Conservation (phyloP, 2,113 vertebrate genomes). For the Myotis brandtii region DNA sequence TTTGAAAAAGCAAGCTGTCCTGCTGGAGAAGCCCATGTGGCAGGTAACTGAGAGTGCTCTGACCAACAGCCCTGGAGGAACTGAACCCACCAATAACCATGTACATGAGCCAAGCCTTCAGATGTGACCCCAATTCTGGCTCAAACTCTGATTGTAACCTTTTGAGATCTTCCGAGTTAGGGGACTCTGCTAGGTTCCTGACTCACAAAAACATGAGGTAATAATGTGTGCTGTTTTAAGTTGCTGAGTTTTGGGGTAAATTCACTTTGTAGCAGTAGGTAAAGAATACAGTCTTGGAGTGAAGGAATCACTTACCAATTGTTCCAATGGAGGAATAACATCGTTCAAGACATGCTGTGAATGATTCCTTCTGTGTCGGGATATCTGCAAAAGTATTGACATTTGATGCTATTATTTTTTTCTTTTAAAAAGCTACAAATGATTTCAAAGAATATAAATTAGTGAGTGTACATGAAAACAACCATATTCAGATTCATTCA, state of each 20-base stretch:
- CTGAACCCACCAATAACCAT: background rate
- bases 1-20: background rate
- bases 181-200: background rate
- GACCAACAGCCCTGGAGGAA: background rate
- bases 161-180: background rate
- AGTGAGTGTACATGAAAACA: background rate
- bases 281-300: background rate
- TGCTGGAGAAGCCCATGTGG: too few relatives aligned
- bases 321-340: slow-evolving; percentile 82
- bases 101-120: background rate
- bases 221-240: background rate
- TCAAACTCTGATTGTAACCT: background rate
- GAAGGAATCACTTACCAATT: slow-evolving; percentile 83
- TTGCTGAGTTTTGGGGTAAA: background rate
- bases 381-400: slow-evolving; percentile 86
- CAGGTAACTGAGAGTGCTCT: background rate
- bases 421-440: background rate
- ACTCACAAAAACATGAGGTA: background rate
- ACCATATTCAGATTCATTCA: background rate
- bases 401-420: background rate
- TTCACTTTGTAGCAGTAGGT: background rate
- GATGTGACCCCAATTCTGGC: background rate
- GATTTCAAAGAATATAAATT: background rate
- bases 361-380: slow-evolving; percentile 93
- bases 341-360: slow-evolving; percentile 91